Percentiles rank a stretch among this genome's conserved stretches.
Evolutionary conservation across 2,888 invertebrate species (phyloP).

Genomic region (Acronicta alni): DNA sequence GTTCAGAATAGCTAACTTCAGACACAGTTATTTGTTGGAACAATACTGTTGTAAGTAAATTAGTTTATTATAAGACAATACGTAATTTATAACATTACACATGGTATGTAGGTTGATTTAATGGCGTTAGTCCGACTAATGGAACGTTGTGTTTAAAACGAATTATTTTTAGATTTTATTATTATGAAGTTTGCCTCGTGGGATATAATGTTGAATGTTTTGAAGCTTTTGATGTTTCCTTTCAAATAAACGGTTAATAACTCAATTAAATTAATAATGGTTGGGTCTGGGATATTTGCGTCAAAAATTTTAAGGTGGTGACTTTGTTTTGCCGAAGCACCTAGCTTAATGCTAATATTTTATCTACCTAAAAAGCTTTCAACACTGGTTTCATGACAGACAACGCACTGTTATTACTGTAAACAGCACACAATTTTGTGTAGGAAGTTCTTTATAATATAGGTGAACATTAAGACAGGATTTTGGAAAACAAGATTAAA

Average conservation of each 20-base stretch:
- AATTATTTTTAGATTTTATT: conserved; percentile 48
- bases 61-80: conserved; percentile 16
- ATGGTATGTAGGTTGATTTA: conserved; percentile 29
- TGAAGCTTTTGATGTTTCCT: conserved; percentile 47
- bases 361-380: too few relatives aligned
- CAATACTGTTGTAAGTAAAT: neutral
- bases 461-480: too few relatives aligned
- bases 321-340: too few relatives aligned
- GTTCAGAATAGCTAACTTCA: too few relatives aligned
- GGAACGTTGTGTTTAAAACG: conserved; percentile 24
- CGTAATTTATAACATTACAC: conserved; percentile 7
- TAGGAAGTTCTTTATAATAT: too few relatives aligned
- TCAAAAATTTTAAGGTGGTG: neutral
- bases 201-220: conserved; percentile 22
- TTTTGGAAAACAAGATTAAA: too few relatives aligned
- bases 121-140: conserved; percentile 9
- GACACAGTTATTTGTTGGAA: too few relatives aligned
- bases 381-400: too few relatives aligned
- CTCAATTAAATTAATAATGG: conserved; percentile 10
- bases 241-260: conserved; percentile 20
- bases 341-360: too few relatives aligned
- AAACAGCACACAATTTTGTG: too few relatives aligned
- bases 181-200: conserved; percentile 24
- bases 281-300: neutral
- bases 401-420: too few relatives aligned